Percentiles rank a stretch among this genome's conserved stretches.
phyloP scores from a whole-genome alignment of 2,888 invertebrate species.

The Vannuccia rotundouncinata region DNA sequence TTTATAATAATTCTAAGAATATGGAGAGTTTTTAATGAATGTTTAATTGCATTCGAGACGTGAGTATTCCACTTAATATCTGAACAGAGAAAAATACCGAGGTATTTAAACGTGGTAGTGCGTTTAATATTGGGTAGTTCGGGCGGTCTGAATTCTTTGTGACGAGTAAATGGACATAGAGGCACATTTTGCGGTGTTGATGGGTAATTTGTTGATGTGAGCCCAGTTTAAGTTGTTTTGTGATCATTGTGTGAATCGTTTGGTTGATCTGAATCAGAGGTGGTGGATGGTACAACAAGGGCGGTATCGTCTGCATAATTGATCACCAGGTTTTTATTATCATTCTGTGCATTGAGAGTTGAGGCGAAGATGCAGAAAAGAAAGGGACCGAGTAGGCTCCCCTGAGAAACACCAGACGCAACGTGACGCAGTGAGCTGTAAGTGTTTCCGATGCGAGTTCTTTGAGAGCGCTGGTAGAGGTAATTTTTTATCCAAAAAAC shows the following conservation, averaged over 20 bases:
- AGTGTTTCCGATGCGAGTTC: conserved; percentile 2
- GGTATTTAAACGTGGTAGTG: conserved; percentile 3
- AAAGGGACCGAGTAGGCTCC: background rate
- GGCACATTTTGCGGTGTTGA: background rate
- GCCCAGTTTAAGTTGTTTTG: conserved; percentile 6
- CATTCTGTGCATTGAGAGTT: conserved; percentile 3
- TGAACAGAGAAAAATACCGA: background rate
- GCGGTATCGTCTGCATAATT: background rate
- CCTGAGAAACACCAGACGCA: conserved; percentile 7
- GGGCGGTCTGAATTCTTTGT: background rate
- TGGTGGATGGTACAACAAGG: conserved; percentile 11
- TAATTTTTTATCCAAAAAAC: conserved; percentile 14
- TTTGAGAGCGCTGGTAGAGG: background rate
- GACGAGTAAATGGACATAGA: background rate
- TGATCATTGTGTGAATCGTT: conserved; percentile 17
- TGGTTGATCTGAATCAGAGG: background rate
- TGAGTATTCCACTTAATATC: background rate
- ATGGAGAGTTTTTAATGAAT: conserved; percentile 12
- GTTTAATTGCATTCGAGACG: conserved; percentile 9
- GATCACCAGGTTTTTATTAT: background rate
- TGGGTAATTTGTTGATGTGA: background rate
- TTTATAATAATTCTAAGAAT: conserved; percentile 5
- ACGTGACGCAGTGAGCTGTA: conserved; percentile 3
- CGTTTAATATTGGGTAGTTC: background rate
- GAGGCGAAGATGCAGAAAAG: conserved; percentile 19